Percentiles rank a stretch among this genome's conserved stretches.
These are phyloP conservation scores for Nysson spinosus DNA, from an alignment of 2,888 invertebrate genomes.

Conservation along the genomic window DNA sequence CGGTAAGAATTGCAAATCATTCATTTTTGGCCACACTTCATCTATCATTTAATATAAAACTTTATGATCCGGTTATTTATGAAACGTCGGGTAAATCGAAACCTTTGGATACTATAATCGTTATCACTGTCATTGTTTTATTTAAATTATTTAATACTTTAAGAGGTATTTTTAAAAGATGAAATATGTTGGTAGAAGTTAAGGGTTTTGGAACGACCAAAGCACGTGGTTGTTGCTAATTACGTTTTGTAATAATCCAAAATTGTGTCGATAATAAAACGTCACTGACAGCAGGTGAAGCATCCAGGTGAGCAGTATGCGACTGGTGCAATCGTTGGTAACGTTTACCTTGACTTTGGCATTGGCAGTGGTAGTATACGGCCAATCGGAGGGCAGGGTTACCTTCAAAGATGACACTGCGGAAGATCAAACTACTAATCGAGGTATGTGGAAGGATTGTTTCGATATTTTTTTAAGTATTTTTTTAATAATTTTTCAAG, in stretches of 20 bases:
- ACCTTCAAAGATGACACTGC: conserved; percentile 66
- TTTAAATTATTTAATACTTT: too few species aligned
- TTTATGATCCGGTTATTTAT: too few species aligned
- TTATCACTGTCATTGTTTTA: too few species aligned
- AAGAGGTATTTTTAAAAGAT: too few species aligned
- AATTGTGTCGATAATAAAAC: conserved; percentile 31
- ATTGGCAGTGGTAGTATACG: conserved; percentile 55
- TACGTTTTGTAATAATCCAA: background rate
- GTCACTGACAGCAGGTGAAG: conserved; percentile 41
- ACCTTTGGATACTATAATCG: too few species aligned
- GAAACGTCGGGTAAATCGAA: too few species aligned
- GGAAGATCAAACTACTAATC: conserved; percentile 42
- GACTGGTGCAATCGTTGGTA: conserved; percentile 62
- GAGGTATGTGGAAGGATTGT: conserved; percentile 47
- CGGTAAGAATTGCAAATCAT: conserved; percentile 27
- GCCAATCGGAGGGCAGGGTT: conserved; percentile 63
- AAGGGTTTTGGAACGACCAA: too few species aligned
- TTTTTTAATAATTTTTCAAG: too few species aligned
- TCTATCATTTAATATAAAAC: too few species aligned
- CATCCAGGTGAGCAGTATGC: conserved; percentile 59
- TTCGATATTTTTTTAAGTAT: background rate
- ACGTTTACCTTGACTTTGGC: conserved; percentile 59
- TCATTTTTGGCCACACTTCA: too few species aligned
- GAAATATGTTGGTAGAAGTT: too few species aligned
- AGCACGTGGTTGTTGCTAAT: too few species aligned